phyloP scores from a whole-genome alignment of 2,797 vertebrate species.

The Taeniopygia guttata region DNA sequence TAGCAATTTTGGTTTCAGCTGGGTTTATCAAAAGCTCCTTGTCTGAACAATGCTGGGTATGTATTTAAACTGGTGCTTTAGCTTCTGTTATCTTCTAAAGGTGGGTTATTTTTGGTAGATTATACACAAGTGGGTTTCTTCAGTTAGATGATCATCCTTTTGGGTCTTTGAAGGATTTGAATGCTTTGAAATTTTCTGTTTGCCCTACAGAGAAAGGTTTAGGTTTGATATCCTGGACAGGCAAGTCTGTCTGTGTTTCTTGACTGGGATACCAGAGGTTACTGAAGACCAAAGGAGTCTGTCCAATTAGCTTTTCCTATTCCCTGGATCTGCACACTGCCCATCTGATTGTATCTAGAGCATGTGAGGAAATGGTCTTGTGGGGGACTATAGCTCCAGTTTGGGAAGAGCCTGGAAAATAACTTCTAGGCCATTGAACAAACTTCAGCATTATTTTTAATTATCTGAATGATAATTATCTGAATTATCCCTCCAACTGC shows the following conservation, averaged over 20 bases:
- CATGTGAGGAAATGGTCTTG: rapidly evolving
- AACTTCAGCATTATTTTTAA: background rate
- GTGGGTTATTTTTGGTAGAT: background rate
- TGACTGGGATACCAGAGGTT: background rate
- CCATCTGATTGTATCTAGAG: background rate
- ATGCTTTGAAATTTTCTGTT: background rate
- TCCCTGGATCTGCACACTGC: background rate
- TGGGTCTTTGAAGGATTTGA: background rate
- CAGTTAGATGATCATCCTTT: background rate
- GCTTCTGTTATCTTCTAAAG: background rate
- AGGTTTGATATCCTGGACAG: background rate
- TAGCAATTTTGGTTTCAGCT: background rate
- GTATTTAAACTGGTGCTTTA: background rate
- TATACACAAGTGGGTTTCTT: background rate
- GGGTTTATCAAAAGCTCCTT: background rate
- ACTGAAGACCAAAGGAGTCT: background rate
- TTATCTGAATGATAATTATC: background rate
- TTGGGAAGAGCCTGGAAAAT: background rate
- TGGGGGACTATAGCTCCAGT: background rate
- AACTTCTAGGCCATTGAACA: background rate
- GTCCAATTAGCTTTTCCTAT: rapidly evolving
- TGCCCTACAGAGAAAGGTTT: background rate
- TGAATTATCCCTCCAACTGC: background rate
- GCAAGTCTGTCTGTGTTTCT: background rate
- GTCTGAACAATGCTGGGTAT: background rate